A percentile compares a stretch with the other conserved stretches of the same genome.
phyloP scores from a whole-genome alignment of 2,113 vertebrate species.

The Ciconia boyciana region DNA sequence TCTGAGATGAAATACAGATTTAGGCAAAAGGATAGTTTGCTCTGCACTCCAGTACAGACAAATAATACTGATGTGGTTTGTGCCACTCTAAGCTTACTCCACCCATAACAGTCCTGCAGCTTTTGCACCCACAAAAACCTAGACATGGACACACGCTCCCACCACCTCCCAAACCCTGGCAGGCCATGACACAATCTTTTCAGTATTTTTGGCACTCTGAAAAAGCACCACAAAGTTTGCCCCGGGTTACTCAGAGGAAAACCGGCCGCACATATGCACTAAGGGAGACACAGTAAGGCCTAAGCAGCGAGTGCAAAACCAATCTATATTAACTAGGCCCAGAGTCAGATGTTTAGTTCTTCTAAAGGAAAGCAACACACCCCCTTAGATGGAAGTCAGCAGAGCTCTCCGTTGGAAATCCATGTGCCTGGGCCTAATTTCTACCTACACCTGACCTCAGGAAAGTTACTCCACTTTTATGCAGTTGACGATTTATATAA shows the following conservation, averaged over 20 bases:
- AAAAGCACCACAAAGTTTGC: neutral
- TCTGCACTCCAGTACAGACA: neutral
- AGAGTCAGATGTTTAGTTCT: neutral
- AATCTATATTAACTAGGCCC: no score
- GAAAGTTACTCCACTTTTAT: neutral
- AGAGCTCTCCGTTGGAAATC: neutral
- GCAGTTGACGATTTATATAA: neutral
- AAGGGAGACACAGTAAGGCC: neutral
- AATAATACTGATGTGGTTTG: neutral
- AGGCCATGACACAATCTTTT: no score
- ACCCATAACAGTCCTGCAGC: neutral
- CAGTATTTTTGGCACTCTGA: neutral
- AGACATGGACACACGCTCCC: neutral
- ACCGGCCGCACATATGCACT: neutral
- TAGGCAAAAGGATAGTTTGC: neutral
- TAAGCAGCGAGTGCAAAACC: neutral
- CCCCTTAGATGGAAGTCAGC: neutral
- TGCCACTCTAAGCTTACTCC: neutral
- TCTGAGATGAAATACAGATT: neutral
- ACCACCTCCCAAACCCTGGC: neutral
- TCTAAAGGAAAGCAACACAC: no score
- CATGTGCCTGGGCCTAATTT: no score
- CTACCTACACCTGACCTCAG: neutral
- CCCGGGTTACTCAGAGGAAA: neutral
- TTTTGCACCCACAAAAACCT: neutral